phyloP scores from a whole-genome alignment of 1,140 invertebrate genomes.

The Macrobrachium rosenbergii region DNA sequence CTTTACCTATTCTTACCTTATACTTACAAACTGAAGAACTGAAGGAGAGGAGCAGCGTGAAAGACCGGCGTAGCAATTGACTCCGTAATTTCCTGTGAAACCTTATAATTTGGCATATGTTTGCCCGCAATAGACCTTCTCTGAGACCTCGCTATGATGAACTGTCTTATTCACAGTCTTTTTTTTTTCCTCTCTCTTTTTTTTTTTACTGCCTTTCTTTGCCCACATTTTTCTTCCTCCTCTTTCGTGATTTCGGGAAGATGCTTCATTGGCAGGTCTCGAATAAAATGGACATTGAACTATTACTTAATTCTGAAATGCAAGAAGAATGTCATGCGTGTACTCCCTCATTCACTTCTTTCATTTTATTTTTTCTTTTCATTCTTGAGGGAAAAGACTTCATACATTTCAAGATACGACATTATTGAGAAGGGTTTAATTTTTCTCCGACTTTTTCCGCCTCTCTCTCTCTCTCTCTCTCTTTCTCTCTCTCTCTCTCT shows the following conservation, averaged over 20 bases:
- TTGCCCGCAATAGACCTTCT: neutral
- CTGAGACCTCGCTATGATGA: neutral
- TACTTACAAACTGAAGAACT: neutral
- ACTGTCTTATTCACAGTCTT: neutral
- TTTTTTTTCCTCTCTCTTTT: neutral
- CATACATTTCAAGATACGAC: too few species aligned
- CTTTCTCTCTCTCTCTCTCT: too few species aligned
- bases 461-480: too few species aligned
- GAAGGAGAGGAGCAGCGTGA: constrained; percentile 20
- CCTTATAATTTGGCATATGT: constrained; percentile 32
- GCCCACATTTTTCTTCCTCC: neutral
- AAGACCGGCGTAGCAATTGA: constrained; percentile 39
- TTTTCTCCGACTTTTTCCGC: too few species aligned
- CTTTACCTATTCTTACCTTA: neutral
- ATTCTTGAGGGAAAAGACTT: too few species aligned
- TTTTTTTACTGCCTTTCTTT: neutral
- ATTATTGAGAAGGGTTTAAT: too few species aligned
- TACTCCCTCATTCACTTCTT: too few species aligned
- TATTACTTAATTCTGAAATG: too few species aligned
- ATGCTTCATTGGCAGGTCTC: neutral
- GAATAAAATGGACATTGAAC: too few species aligned
- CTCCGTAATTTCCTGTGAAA: constrained; percentile 27
- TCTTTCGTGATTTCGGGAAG: neutral
- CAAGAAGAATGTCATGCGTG: too few species aligned
- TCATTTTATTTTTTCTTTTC: too few species aligned